Evolutionary conservation across 2,888 invertebrate species (phyloP), one percentile per base, ranked within the genome.

Genomic region (Tetragonisca angustula): DNA sequence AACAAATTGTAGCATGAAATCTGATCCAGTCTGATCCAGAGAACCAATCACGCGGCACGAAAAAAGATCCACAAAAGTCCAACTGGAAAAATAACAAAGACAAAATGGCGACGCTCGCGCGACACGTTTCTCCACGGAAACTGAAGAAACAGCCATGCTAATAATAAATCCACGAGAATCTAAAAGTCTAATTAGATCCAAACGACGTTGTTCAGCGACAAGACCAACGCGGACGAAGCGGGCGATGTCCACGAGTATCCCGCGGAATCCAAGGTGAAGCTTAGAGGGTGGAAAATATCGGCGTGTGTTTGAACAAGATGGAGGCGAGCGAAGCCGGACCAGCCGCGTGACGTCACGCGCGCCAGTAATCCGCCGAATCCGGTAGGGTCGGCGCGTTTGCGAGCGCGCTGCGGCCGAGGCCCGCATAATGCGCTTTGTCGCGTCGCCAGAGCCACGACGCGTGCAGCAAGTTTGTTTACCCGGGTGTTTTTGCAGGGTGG

Each of bases 71-170:
- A 36, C 83, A 76, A 24, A 36, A 71, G 65, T 50, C 79, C 76
- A 78, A 81, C 86, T 83, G 81, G 61, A 54, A 75, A 83, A 83
- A 77, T 77, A 84, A 82, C 81, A 84, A 84, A 43, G 1, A 43
- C 2, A 32, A 32, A 32, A 32, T 1, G 4, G 32, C 32, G 32
- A 32, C 32, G 32, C 4, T 4, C 32, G 3, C 36, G 9, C 36
- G 36, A 27, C 27, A 27, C 27, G 27, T n/a, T n/a, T n/a, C n/a
- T n/a, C n/a, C n/a, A n/a, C n/a, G n/a, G n/a, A 2, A 36, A 9
- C 32, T 32, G 36, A 36, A 36, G 9, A 32, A 32, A 32, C 3
- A 32, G 36, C 11, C 11, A 43, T 1, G 43, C 2, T 9, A 9
- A 43, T 9, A 9, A 43, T 9, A 43, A 43, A 43, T 43, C 9